Base-by-base conservation (phyloP, 2,113 vertebrate genomes). In the Rhea pennata region DNA sequence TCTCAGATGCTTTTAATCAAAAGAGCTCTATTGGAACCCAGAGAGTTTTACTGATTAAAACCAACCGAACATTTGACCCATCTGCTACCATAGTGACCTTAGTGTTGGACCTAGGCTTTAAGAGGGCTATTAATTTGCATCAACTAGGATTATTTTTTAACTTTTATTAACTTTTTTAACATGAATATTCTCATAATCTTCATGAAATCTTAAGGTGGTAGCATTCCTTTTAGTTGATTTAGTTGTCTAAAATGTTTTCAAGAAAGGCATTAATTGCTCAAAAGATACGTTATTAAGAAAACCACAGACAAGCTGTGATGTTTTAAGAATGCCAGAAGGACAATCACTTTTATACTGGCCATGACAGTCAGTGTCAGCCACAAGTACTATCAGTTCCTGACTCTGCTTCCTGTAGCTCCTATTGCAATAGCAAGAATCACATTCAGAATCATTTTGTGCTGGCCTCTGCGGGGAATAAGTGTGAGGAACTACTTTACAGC, bases 1-100 rank as follows among this genome's bases (percentile, higher is more conserved):
- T 79, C 67, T 94, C 48, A 75, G 70, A 88, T 92, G 95, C 69
- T 95, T 96, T 95, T 97, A 94, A 93, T 96, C 85, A 95, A 61
- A 88, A 94, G 26, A 90, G 27, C 86, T 94, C 39, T 82, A 22
- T 31, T 91, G 53, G 77, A 95, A 90, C 48, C 66, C 3, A 3
- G 48, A 92, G 56, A 94, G 80, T 87, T 90, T 91, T 87, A n/a
- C 69, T 86, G 75, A 93, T 92, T 91, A 93, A 88, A 96, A 66
- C 29, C 65, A 92, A 29, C 19, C 72, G 76, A 81, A 90, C 81
- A 87, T 79, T 61, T 95, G 79, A 84, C 65, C 89, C 11, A 17
- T 87, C 50, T 80, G 50, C 59, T 94, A 44, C 44, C 48, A 78
- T 1, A 0, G 31, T 90, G 83, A 54, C 61, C 76, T 81, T 61